Evolutionary conservation across 2,797 vertebrate species (phyloP).

Genomic region (Capromys pilorides): DNA sequence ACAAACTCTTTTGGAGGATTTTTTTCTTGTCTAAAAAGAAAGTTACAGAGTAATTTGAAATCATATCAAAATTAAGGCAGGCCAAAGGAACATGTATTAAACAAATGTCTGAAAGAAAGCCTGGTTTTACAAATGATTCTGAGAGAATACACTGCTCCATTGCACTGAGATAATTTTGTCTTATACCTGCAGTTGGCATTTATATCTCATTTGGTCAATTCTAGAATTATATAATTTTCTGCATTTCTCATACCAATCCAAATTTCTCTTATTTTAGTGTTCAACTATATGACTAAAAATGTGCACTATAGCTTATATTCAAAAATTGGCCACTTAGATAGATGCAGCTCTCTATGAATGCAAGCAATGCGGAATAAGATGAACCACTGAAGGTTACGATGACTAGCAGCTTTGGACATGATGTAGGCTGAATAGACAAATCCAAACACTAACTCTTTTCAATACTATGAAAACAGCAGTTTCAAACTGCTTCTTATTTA

Average conservation of each 20-base stretch:
- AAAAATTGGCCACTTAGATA: constrained; percentile 55
- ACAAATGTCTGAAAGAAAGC: constrained; percentile 7
- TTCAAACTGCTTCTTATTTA: constrained; percentile 46
- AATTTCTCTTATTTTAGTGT: constrained; percentile 40
- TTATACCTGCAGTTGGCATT: not conserved
- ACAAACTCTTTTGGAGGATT: constrained; percentile 44
- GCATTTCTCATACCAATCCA: constrained; percentile 14
- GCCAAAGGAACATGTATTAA: not conserved
- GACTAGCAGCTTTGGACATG: constrained; percentile 33
- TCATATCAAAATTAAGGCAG: constrained; percentile 26
- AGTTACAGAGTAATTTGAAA: constrained; percentile 61
- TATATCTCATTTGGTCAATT: not conserved
- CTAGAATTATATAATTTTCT: constrained; percentile 24
- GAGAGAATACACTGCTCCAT: not conserved
- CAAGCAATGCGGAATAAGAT: constrained; percentile 29
- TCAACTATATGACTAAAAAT: constrained; percentile 33
- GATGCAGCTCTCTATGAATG: constrained; percentile 25
- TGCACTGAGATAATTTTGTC: constrained; percentile 30
- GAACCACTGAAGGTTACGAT: constrained; percentile 48
- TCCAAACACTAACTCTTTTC: constrained; percentile 20
- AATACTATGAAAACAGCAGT: constrained; percentile 33
- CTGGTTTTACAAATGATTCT: constrained; percentile 37
- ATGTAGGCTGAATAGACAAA: constrained; percentile 38
- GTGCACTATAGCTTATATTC: not conserved
- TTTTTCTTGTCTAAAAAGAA: constrained; percentile 52